phyloP scores from a whole-genome alignment of 2,797 vertebrate species.

The Gallinago solitaria region DNA sequence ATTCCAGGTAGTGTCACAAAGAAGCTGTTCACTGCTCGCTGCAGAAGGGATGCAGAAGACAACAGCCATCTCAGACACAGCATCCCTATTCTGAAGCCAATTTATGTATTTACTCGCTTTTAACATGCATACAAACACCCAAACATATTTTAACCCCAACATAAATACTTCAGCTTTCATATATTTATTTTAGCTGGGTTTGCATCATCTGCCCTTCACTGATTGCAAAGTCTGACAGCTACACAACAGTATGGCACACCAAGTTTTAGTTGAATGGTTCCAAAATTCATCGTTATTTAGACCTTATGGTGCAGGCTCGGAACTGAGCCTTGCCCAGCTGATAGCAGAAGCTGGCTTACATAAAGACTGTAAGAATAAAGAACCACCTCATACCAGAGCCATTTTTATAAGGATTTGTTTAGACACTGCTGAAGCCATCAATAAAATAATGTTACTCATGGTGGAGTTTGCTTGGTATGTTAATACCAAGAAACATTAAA shows the following conservation, averaged over 20 bases:
- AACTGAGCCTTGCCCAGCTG: background rate
- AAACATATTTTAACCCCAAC: background rate
- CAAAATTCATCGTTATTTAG: background rate
- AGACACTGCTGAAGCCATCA: background rate
- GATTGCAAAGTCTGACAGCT: background rate
- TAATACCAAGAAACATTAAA: background rate
- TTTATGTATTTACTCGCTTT: background rate
- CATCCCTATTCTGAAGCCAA: background rate
- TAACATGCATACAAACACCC: background rate
- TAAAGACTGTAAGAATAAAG: background rate
- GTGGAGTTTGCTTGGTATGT: background rate
- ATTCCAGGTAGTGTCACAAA: background rate
- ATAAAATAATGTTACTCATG: background rate
- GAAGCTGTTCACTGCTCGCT: background rate
- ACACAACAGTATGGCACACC: rapidly evolving
- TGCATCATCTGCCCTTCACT: background rate
- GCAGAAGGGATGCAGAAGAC: background rate
- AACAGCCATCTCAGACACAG: background rate
- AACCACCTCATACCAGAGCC: background rate
- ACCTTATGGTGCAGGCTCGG: background rate
- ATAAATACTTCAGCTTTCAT: background rate
- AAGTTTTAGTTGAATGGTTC: background rate
- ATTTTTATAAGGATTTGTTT: background rate
- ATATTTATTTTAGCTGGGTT: background rate
- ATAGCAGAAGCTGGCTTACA: background rate